Percentiles rank a stretch among this genome's conserved stretches.
Conservation (phyloP, 2,888 invertebrate genomes). For the Ectemnius cavifrons region DNA sequence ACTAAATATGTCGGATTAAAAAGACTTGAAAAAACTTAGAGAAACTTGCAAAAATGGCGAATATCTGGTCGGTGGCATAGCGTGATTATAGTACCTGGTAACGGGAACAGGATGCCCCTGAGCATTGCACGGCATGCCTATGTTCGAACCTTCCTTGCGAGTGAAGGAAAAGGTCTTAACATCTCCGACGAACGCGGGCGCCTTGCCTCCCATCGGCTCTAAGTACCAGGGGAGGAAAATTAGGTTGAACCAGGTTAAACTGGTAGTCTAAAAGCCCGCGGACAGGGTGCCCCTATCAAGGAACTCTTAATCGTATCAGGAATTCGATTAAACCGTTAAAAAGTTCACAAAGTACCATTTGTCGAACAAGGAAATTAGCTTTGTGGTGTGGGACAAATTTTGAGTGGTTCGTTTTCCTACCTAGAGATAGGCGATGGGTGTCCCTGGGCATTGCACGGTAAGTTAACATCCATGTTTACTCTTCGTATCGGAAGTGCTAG, state of each 20-base stretch:
- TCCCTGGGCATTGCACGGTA: slow-evolving; percentile 80
- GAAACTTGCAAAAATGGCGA: slow-evolving; percentile 21
- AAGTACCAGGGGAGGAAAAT: slow-evolving; percentile 33
- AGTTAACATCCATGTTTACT: slow-evolving; percentile 70
- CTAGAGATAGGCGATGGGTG: slow-evolving; percentile 79
- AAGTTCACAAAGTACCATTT: no score
- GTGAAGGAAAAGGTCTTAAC: slow-evolving; percentile 67
- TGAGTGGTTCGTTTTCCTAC: slow-evolving; percentile 66
- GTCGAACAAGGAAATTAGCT: background rate
- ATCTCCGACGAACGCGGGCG: slow-evolving; percentile 68
- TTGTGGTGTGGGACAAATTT: background rate
- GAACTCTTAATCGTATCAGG: background rate
- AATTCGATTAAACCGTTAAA: background rate
- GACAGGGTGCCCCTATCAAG: slow-evolving; percentile 56
- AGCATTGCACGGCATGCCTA: slow-evolving; percentile 84
- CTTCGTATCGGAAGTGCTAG: slow-evolving; percentile 72
- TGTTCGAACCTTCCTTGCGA: slow-evolving; percentile 68
- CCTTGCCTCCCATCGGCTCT: slow-evolving; percentile 69
- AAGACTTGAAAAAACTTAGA: background rate
- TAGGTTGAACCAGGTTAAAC: no score
- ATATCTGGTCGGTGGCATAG: background rate
- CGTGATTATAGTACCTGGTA: slow-evolving; percentile 82
- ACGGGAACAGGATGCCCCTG: slow-evolving; percentile 86
- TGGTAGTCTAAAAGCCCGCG: slow-evolving; percentile 23
- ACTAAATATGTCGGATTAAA: no score